These are phyloP conservation scores for Camponotus fellah DNA, from an alignment of 2,888 invertebrate genomes.

Conservation along the genomic window DNA sequence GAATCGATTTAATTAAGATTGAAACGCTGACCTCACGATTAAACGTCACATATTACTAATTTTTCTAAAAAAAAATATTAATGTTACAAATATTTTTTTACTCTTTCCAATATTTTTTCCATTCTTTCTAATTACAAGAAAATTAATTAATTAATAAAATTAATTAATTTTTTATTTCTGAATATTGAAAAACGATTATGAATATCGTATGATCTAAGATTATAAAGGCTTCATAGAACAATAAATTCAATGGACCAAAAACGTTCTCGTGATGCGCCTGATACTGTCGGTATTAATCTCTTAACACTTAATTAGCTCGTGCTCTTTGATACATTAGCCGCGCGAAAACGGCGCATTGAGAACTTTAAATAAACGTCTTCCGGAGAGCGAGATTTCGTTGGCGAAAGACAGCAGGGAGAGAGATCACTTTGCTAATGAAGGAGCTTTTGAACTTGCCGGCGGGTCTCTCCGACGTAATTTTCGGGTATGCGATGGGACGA, in stretches of 20 bases:
- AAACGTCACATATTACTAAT: not conserved
- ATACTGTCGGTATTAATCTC: constrained; percentile 12
- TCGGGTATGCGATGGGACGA: constrained; percentile 10
- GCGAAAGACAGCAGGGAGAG: not conserved
- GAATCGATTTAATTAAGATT: too few relatives aligned
- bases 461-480: constrained; percentile 10
- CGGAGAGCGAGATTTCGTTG: constrained; percentile 26
- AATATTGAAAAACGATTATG: not conserved
- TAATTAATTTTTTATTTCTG: not conserved
- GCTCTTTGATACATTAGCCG: constrained; percentile 32
- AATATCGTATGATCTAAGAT: not conserved
- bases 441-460: constrained; percentile 44
- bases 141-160: not conserved
- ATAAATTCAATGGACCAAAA: not conserved
- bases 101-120: not conserved
- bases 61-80: not conserved
- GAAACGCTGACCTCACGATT: not conserved
- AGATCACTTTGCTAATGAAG: constrained; percentile 51
- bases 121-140: not conserved
- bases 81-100: not conserved
- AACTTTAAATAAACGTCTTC: constrained; percentile 45
- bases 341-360: constrained; percentile 36
- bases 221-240: not conserved
- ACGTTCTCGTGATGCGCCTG: not conserved
- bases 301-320: constrained; percentile 37